A percentile compares a stretch with the other conserved stretches of the same genome.
These are phyloP conservation scores for Euwallacea fornicatus DNA, from an alignment of 1,140 invertebrate genomes.

Conservation along the genomic window DNA sequence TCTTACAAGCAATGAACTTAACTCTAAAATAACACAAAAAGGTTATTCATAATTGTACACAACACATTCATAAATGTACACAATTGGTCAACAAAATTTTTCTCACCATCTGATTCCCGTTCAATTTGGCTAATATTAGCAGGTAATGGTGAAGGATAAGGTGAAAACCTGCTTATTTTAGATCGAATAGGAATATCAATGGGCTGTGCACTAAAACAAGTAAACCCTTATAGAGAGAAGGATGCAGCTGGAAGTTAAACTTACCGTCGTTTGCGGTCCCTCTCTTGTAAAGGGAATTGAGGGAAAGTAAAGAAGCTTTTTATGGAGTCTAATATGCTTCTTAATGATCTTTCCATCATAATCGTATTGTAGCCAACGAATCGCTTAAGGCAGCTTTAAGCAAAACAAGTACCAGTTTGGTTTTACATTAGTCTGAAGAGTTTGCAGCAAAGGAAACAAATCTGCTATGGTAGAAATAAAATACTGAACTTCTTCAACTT, in stretches of 20 bases:
- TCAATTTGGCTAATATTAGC: slow-evolving; percentile 24
- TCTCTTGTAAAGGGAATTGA: background rate
- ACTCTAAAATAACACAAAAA: slow-evolving; percentile 6
- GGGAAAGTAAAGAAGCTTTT: slow-evolving; percentile 30
- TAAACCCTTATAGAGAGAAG: background rate
- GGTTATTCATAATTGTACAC: background rate
- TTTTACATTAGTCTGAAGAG: too few species aligned
- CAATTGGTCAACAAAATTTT: background rate
- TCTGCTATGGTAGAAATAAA: too few species aligned
- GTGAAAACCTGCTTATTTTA: slow-evolving; percentile 27
- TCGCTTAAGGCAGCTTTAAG: too few species aligned
- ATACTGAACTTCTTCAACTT: too few species aligned
- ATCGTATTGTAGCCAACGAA: background rate
- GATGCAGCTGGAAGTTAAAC: background rate
- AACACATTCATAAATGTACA: too few species aligned
- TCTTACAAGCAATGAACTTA: background rate
- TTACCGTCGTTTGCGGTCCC: slow-evolving; percentile 30
- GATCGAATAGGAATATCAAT: slow-evolving; percentile 13
- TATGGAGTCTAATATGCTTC: slow-evolving; percentile 32
- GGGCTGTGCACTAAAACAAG: slow-evolving; percentile 26
- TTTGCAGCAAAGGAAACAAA: too few species aligned
- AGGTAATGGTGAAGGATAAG: background rate
- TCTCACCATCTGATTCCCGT: slow-evolving; percentile 8
- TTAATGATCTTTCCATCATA: slow-evolving; percentile 21
- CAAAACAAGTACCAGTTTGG: too few species aligned